Evolutionary conservation across 2,113 vertebrate genomes (phyloP), one percentile per base, ranked within the genome.

Genomic region (Lamprotornis superbus): DNA sequence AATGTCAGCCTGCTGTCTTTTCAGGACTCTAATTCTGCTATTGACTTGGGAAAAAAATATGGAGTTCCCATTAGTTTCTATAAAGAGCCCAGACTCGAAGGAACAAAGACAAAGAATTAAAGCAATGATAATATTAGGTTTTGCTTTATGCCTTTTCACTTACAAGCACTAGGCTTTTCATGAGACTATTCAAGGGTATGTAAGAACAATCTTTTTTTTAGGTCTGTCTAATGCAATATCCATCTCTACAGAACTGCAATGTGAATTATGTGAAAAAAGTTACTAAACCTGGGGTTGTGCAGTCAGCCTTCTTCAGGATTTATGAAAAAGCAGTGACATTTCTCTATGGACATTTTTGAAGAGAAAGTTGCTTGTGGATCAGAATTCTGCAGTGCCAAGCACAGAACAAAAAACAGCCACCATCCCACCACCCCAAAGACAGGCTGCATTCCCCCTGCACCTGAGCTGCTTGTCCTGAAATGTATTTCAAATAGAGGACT

Each of bases 51-150:
- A 85, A 90, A 55, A 70, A 87, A 93, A 94, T 50, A 89, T 28
- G 24, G 68, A 84, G 69, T 73, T 93, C 35, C 61, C n/a, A 27
- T 68, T 75, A 71, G 24, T 71, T 95, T 91, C 65, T 87, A 49
- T 91, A 84, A 84, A 82, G 69, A 82, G 40, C 33, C 47, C 40
- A 4, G 2, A 42, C n/a, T 71, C 0, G 1, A 82, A 93, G 47
- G 83, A 89, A 89, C 44, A 87, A 92, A 94, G 49, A 47, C 49
- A 23, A 70, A 87, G 81, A 95, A 89, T 91, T 95, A 94, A 95
- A 91, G 74, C 52, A 79, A 73, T 64, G 37, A 76, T 37, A 91
- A 78, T 44, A 78, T 84, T 87, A 82, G 83, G 27, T 28, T 94
- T 93, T 95, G 14, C 65, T 93, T 82, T 89, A 47, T 91, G 65